phyloP scores from a whole-genome alignment of 2,113 vertebrate genomes.

The Phrynocephalus versicolor region DNA sequence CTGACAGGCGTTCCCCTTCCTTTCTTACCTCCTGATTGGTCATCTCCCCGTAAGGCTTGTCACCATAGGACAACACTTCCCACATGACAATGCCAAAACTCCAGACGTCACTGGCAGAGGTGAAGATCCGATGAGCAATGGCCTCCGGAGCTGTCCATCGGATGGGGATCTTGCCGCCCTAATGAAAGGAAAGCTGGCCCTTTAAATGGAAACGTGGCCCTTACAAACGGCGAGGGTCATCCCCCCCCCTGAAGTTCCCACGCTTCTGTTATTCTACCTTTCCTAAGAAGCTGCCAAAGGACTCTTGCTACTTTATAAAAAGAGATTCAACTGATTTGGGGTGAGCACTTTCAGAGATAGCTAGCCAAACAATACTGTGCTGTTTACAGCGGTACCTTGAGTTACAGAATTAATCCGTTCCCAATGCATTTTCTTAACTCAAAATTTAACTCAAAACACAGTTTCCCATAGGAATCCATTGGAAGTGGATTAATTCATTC shows the following conservation, averaged over 20 bases:
- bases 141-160: slow-evolving; percentile 83
- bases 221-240: no score
- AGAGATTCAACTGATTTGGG: background rate
- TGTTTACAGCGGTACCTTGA: no score
- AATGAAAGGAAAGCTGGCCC: slow-evolving; percentile 10
- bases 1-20: background rate
- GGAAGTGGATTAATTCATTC: no score
- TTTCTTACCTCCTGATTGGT: slow-evolving; percentile 80
- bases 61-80: slow-evolving; percentile 83
- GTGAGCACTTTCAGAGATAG: background rate
- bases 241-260: background rate
- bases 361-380: no score
- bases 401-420: no score
- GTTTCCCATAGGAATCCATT: no score
- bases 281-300: background rate
- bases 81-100: slow-evolving; percentile 84
- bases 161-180: slow-evolving; percentile 83
- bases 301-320: background rate
- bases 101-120: slow-evolving; percentile 81
- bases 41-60: slow-evolving; percentile 83
- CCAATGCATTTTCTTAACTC: no score
- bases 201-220: background rate
- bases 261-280: no score
- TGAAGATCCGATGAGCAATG: slow-evolving; percentile 79
- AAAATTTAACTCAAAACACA: no score